These are phyloP conservation scores for Agelastica alni DNA, from an alignment of 2,888 invertebrate genomes.

Conservation along the genomic window DNA sequence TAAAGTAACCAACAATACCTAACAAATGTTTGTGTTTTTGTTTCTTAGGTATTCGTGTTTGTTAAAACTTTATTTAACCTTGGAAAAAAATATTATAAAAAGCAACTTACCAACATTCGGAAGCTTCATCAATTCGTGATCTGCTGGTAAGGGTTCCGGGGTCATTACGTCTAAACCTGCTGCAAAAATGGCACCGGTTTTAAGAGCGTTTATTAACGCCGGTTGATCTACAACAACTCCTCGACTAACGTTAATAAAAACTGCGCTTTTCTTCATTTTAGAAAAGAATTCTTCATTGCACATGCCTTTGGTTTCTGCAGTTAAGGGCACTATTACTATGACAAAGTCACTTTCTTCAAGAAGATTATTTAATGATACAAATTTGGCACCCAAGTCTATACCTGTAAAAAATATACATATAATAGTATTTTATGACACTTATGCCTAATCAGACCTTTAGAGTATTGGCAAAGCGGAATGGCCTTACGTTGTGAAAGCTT, in stretches of 20 bases:
- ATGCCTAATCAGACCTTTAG: too few species aligned
- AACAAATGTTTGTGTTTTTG: too few species aligned
- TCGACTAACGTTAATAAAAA: conserved; percentile 77
- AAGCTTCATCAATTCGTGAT: conserved; percentile 76
- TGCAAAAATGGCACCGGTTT: conserved; percentile 74
- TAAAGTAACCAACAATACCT: too few species aligned
- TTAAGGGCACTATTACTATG: conserved; percentile 70
- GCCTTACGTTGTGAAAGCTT: too few species aligned
- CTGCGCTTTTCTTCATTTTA: conserved; percentile 76
- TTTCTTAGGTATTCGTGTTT: too few species aligned
- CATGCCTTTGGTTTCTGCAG: conserved; percentile 68
- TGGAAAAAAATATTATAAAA: too few species aligned
- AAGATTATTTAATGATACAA: conserved; percentile 70
- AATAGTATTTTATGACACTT: too few species aligned
- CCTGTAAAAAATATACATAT: conserved; percentile 44
- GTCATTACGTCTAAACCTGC: conserved; percentile 91
- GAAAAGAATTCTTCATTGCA: conserved; percentile 70
- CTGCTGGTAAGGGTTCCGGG: conserved; percentile 85
- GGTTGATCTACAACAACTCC: conserved; percentile 82
- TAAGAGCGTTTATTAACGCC: conserved; percentile 78
- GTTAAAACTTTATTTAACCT: too few species aligned
- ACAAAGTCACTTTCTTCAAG: conserved; percentile 76
- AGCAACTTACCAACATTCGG: conserved; percentile 76
- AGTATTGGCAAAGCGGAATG: too few species aligned
- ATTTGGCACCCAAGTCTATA: conserved; percentile 63